Base-by-base conservation (phyloP, 2,888 invertebrate genomes). In the Drosophila pullipes region DNA sequence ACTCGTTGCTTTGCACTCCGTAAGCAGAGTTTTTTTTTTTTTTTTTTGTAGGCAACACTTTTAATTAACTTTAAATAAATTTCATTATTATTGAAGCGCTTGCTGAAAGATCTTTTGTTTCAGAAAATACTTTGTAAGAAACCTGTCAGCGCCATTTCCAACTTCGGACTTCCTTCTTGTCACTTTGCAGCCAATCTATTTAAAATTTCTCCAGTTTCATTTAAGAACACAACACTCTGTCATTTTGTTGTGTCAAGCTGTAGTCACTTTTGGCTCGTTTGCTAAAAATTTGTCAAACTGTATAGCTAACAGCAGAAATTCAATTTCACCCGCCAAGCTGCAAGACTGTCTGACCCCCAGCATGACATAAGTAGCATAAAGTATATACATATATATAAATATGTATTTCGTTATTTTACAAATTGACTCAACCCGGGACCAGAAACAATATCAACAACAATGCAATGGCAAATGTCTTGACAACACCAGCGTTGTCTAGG, bases 241-340 rank as follows among this genome's bases (percentile, higher is more conserved):
- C 72, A 72, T 50, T 71, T 60, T 60, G 55, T 53, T 52, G 55
- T 70, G 74, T 68, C 81, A 66, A 71, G 55, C 65, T 86, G 77
- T 69, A 74, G 69, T 84, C 78, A 74, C 82, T 81, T 73, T 89
- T 81, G 77, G 78, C 85, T 74, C 65, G 76, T 74, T 74, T 84
- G 78, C 73, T 64, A 52, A 50, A 76, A 89, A 89, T 87, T 86
- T 86, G 89, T 86, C 85, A 86, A 86, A 89, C 74, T 85, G 80
- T 55, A 85, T 70, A 87, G 80, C 82, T 73, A 82, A 77, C 50
- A 80, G 74, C 73, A 75, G 60, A 85, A 85, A 89, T 89, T 89
- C 87, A 87, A 89, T 85, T 85, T 85, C 74, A 74, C 67, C 81
- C 74, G 70, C 74, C 74, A 82, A 66, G 71, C 73, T 65, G 68